A percentile compares a stretch with the other conserved stretches of the same genome.
These are phyloP conservation scores for Empidonax traillii DNA, from an alignment of 2,113 vertebrate species.

Conservation along the genomic window DNA sequence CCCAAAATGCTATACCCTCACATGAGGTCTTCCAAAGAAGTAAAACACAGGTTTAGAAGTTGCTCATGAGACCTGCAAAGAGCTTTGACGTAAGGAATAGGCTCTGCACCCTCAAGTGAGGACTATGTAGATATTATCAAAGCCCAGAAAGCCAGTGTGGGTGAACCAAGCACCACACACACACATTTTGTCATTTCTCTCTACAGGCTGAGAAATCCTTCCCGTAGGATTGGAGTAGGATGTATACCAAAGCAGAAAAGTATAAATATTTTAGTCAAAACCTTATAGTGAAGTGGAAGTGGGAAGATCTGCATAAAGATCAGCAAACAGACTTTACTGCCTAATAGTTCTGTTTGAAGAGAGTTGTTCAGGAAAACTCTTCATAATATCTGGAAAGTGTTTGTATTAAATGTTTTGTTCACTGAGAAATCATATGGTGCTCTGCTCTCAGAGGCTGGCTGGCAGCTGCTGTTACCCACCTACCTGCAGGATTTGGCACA, in stretches of 20 bases:
- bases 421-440: not conserved
- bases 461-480: conserved; percentile 29
- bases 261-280: conserved; percentile 62
- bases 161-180: not conserved
- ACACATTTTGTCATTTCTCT: not conserved
- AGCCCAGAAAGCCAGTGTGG: not conserved
- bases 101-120: not conserved
- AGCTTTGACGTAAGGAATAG: not conserved
- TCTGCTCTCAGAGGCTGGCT: conserved; percentile 6
- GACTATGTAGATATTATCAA: not conserved
- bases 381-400: conserved; percentile 11
- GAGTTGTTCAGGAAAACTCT: conserved; percentile 17
- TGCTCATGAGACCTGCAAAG: not conserved
- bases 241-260: conserved; percentile 38
- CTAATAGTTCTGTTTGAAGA: conserved; percentile 25
- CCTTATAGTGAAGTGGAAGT: conserved; percentile 7
- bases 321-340: conserved; percentile 25
- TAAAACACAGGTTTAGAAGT: not conserved
- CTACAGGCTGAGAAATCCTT: conserved; percentile 6
- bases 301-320: conserved; percentile 32
- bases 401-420: conserved; percentile 53
- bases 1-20: not conserved
- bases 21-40: not conserved
- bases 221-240: not conserved
- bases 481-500: not conserved